Conservation (phyloP, 1,140 invertebrate genomes). For the Temnothorax longispinosus region DNA sequence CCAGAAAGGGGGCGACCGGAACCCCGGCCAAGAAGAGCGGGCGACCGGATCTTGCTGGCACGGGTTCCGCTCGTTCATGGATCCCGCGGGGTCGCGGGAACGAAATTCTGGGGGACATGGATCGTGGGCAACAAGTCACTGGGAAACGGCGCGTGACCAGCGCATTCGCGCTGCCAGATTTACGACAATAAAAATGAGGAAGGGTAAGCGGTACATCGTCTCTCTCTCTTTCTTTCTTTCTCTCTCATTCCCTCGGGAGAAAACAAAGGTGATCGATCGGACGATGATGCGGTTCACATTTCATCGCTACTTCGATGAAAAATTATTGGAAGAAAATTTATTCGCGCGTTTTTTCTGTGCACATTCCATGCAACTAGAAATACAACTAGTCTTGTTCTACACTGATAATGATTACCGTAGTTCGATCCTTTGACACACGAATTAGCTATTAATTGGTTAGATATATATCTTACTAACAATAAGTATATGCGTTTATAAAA, state of each 20-base stretch:
- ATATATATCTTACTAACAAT: neutral
- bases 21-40: constrained; percentile 46
- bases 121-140: constrained; percentile 77
- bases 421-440: neutral
- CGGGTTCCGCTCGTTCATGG: constrained; percentile 42
- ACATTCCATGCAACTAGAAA: neutral
- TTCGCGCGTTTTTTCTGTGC: neutral
- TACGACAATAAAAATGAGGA: constrained; percentile 71
- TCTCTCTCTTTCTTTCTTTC: neutral
- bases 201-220: neutral
- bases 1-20: constrained; percentile 11
- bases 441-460: neutral
- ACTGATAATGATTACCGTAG: neutral
- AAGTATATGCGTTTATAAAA: neutral
- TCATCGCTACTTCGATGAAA: neutral
- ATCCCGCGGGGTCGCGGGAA: constrained; percentile 39
- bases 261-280: neutral
- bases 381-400: neutral
- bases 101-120: constrained; percentile 69
- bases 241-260: neutral
- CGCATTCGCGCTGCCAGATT: constrained; percentile 63
- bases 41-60: constrained; percentile 69
- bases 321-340: neutral
- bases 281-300: constrained; percentile 2
- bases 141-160: constrained; percentile 75